phyloP scores from a whole-genome alignment of 2,888 invertebrate species.

The Meloe dianella region DNA sequence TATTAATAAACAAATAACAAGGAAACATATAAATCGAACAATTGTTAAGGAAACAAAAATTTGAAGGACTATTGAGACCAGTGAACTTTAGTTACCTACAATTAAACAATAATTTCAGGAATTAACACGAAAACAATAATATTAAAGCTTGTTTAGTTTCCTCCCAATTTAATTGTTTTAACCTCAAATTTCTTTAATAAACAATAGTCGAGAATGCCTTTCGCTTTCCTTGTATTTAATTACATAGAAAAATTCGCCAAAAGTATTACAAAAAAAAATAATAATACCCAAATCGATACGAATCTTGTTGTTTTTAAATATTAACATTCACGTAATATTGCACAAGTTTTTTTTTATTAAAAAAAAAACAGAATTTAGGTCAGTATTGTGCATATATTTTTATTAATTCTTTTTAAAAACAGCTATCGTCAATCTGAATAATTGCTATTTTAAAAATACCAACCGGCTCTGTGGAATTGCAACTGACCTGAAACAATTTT shows the following conservation, averaged over 20 bases:
- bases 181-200: not conserved
- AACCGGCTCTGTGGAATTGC: constrained; percentile 3
- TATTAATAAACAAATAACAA: not conserved
- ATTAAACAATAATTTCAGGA: not conserved
- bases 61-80: not conserved
- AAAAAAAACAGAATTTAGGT: constrained; percentile 26
- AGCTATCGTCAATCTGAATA: constrained; percentile 10
- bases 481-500: constrained; percentile 22
- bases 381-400: constrained; percentile 8
- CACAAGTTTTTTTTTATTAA: not conserved
- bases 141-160: not conserved
- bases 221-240: no score
- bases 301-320: not conserved
- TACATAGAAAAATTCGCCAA: not conserved
- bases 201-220: not conserved
- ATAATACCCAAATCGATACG: no score
- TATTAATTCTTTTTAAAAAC: not conserved
- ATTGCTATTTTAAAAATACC: constrained; percentile 26
- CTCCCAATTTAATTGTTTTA: not conserved
- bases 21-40: not conserved
- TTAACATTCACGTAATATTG: not conserved
- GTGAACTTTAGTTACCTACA: not conserved
- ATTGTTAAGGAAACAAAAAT: not conserved
- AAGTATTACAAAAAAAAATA: no score
- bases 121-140: not conserved